Percentiles rank a stretch among this genome's conserved stretches.
Conservation (phyloP, 2,113 vertebrate genomes). For the Sylvia atricapilla region DNA sequence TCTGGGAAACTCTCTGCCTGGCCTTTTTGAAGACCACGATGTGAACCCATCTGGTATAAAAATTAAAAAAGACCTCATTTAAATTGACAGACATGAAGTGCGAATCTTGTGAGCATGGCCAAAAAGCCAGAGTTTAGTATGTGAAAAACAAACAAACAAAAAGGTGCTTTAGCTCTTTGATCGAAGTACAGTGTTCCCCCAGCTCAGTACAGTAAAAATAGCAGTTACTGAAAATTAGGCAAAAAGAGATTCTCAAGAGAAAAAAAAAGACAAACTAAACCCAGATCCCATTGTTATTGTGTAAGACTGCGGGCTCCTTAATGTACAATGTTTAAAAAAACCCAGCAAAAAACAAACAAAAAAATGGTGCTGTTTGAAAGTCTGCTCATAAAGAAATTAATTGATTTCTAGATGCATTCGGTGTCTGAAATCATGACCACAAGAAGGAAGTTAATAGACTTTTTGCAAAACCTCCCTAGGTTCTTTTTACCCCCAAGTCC, state of each 20-base stretch:
- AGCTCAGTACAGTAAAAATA: not conserved
- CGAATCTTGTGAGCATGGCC: not conserved
- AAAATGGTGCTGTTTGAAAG: not conserved
- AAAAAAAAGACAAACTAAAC: not conserved
- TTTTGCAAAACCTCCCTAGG: not conserved
- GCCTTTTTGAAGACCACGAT: not conserved
- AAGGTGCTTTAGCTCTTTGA: not conserved
- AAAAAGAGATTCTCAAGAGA: not conserved
- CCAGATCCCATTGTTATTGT: not conserved
- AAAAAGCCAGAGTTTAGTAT: not conserved
- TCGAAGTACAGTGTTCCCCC: not conserved
- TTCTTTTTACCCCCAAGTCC: accelerated
- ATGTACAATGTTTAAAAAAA: not conserved
- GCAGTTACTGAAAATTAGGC: not conserved
- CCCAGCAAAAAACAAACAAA: not conserved
- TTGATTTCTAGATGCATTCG: not conserved
- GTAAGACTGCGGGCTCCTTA: not conserved
- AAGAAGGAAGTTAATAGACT: not conserved
- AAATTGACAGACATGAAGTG: not conserved
- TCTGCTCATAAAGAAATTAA: not conserved
- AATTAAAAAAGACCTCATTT: conserved; percentile 12
- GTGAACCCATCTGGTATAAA: not conserved
- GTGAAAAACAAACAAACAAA: not conserved
- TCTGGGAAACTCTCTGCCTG: conserved; percentile 8
- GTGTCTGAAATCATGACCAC: not conserved